A percentile compares a stretch with the other conserved stretches of the same genome.
Conservation (phyloP, 2,797 vertebrate genomes). For the Ptychadena robeensis region DNA sequence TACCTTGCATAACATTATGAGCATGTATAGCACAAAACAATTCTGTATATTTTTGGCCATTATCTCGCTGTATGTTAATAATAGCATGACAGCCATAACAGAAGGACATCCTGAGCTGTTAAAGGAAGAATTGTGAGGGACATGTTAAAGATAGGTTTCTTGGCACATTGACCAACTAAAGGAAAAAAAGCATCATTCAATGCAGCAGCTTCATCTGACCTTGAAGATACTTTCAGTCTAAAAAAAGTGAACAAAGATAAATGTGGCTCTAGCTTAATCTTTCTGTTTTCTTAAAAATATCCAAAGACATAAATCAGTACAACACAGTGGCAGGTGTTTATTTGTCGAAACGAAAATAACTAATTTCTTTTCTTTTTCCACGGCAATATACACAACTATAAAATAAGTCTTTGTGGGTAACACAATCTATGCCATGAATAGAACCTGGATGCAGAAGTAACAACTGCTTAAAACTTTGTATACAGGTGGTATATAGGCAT, state of each 20-base stretch:
- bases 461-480: too few species aligned
- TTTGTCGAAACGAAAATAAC: not conserved
- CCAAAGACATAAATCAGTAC: not conserved
- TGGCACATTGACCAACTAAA: constrained; percentile 50
- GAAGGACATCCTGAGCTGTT: constrained; percentile 1
- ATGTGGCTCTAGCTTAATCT: not conserved
- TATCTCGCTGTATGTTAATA: too few species aligned
- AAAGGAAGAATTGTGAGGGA: constrained; percentile 38
- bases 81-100: not conserved
- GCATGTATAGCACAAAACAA: too few species aligned
- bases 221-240: constrained; percentile 42
- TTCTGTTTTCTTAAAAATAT: not conserved
- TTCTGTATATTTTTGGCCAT: too few species aligned
- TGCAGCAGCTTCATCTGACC: constrained; percentile 39
- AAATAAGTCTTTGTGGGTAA: not conserved
- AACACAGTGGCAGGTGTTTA: not conserved
- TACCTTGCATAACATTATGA: too few species aligned
- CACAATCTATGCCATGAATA: not conserved
- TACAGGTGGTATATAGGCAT: too few species aligned
- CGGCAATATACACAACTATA: not conserved
- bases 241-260: constrained; percentile 25
- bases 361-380: not conserved
- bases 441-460: too few species aligned
- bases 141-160: constrained; percentile 37
- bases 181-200: constrained; percentile 44